A percentile compares a stretch with the other conserved stretches of the same genome.
Conservation (phyloP, 2,888 invertebrate genomes). For the Lomographa bimaculata region DNA sequence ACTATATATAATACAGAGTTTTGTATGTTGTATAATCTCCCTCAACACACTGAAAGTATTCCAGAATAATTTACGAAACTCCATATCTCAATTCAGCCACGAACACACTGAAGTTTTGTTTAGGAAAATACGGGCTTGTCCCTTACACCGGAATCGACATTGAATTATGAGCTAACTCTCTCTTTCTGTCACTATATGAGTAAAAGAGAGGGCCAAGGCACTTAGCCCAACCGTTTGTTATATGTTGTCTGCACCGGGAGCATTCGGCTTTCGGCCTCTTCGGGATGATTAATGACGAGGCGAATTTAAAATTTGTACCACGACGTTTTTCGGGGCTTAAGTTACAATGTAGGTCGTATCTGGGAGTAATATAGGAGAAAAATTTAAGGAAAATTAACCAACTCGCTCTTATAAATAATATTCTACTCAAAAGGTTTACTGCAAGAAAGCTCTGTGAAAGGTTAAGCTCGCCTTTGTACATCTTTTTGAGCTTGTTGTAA, state of each 20-base stretch:
- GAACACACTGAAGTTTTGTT: constrained; percentile 47
- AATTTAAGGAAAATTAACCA: too few relatives aligned
- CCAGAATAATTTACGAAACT: constrained; percentile 21
- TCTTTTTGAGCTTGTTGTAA: too few relatives aligned
- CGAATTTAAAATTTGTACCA: constrained; percentile 58
- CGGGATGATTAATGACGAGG: constrained; percentile 62
- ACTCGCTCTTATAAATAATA: too few relatives aligned
- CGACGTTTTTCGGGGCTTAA: constrained; percentile 28
- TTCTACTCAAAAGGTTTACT: too few relatives aligned
- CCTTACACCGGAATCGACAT: constrained; percentile 58
- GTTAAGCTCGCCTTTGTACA: too few relatives aligned
- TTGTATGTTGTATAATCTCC: too few relatives aligned
- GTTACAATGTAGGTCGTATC: constrained; percentile 30
- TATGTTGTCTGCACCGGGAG: constrained; percentile 56
- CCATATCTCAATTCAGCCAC: constrained; percentile 33
- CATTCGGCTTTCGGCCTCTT: constrained; percentile 54
- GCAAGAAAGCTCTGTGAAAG: too few relatives aligned
- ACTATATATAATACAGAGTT: too few relatives aligned
- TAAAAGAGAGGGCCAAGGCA: constrained; percentile 42
- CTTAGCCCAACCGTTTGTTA: constrained; percentile 60
- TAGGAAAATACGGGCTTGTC: constrained; percentile 59
- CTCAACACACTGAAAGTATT: too few relatives aligned
- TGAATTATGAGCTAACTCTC: constrained; percentile 56
- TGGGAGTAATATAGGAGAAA: too few relatives aligned
- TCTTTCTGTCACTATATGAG: constrained; percentile 34